Conservation (phyloP, 2,113 vertebrate genomes). For the Leptocoma aspasia region DNA sequence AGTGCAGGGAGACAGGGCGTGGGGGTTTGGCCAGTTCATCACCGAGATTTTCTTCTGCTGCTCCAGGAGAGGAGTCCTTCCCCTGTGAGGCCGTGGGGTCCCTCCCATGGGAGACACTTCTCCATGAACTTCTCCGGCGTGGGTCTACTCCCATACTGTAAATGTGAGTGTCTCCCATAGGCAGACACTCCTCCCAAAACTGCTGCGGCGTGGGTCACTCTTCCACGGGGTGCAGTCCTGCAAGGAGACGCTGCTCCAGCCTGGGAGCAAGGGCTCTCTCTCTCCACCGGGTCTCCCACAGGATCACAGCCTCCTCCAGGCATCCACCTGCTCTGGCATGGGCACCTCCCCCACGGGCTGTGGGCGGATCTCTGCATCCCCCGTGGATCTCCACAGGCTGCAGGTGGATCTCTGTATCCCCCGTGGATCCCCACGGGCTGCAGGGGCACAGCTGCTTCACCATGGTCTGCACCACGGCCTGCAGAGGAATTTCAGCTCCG, state of each 20-base stretch:
- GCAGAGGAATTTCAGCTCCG: neutral
- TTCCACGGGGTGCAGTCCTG: neutral
- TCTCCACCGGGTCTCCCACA: neutral
- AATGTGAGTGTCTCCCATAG: neutral
- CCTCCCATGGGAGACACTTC: neutral
- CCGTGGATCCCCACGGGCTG: neutral
- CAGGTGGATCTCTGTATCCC: neutral
- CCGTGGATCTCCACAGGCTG: neutral
- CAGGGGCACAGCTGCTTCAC: neutral
- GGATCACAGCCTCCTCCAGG: neutral
- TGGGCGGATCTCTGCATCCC: neutral
- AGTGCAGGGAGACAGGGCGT: too few relatives aligned
- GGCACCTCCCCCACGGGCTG: neutral
- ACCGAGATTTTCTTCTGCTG: neutral
- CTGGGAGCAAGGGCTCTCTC: neutral
- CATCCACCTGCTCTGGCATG: neutral
- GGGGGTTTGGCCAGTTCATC: neutral
- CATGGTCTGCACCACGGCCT: neutral
- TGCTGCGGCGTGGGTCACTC: neutral
- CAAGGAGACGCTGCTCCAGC: neutral
- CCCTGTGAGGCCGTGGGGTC: neutral
- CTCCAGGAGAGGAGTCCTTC: neutral
- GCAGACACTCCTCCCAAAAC: neutral
- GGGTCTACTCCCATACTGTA: too few relatives aligned
- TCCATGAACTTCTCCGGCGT: neutral